A percentile compares a stretch with the other conserved stretches of the same genome.
phyloP scores from a whole-genome alignment of 2,888 invertebrate genomes.

The Acanthopleura granulata region DNA sequence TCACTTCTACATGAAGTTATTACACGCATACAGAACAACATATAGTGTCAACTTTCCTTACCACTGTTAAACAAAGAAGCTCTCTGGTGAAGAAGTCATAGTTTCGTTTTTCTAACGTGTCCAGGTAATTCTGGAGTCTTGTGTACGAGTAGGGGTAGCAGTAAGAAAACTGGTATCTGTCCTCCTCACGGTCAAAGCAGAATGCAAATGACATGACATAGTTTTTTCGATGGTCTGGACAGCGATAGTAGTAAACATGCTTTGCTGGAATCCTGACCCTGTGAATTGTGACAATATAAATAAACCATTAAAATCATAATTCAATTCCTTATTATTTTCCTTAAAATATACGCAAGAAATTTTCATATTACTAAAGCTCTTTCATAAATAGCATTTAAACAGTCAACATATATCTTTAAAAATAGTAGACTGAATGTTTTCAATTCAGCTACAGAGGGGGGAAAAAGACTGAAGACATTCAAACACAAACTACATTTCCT shows the following conservation, averaged over 20 bases:
- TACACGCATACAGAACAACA: no score
- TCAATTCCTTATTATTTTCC: no score
- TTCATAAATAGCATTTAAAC: no score
- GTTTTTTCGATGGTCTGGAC: slow-evolving; percentile 85
- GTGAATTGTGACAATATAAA: slow-evolving; percentile 7
- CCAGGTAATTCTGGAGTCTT: slow-evolving; percentile 86
- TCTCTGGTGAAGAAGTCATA: slow-evolving; percentile 78
- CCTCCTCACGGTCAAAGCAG: slow-evolving; percentile 94
- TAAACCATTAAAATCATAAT: neutral
- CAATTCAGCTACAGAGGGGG: no score
- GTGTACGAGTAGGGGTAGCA: slow-evolving; percentile 97
- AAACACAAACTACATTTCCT: no score
- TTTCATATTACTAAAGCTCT: no score
- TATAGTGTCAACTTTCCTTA: slow-evolving; percentile 36
- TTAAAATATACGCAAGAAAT: no score
- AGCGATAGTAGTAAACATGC: slow-evolving; percentile 92
- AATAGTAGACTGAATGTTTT: no score
- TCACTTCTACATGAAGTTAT: no score
- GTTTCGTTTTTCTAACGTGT: slow-evolving; percentile 77
- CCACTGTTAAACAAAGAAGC: slow-evolving; percentile 70
- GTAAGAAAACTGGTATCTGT: slow-evolving; percentile 94
- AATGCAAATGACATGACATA: slow-evolving; percentile 95
- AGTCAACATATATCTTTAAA: no score
- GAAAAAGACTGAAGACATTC: no score
- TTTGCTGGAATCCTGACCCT: slow-evolving; percentile 74